A percentile compares a stretch with the other conserved stretches of the same genome.
Conservation (phyloP, 1,140 invertebrate species). For the Drosophila bifasciata region DNA sequence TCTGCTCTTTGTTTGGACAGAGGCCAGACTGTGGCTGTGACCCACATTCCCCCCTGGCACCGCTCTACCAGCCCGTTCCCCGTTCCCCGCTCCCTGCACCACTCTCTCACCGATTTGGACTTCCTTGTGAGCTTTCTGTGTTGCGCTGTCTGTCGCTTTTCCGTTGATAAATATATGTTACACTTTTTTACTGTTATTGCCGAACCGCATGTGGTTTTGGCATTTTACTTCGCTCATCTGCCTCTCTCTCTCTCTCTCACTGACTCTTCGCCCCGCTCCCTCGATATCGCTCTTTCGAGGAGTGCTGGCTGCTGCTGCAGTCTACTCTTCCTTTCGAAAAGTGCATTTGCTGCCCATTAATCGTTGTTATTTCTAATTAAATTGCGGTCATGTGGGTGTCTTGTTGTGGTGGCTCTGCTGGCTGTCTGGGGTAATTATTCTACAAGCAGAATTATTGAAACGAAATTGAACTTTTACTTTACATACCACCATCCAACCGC, state of each 20-base stretch:
- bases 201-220: conserved; percentile 60
- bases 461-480: conserved; percentile 59
- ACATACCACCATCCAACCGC: neutral
- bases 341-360: conserved; percentile 53
- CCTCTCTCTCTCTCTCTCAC: conserved; percentile 4
- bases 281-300: neutral
- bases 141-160: conserved; percentile 45
- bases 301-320: conserved; percentile 23
- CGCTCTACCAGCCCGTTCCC: too few species aligned
- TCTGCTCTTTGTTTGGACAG: conserved; percentile 60
- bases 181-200: conserved; percentile 67
- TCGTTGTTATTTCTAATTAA: conserved; percentile 62
- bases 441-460: conserved; percentile 61
- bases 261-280: neutral
- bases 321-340: conserved; percentile 63
- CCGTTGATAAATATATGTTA: conserved; percentile 65
- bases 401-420: conserved; percentile 16
- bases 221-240: conserved; percentile 44
- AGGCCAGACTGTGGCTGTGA: conserved; percentile 46
- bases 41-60: conserved; percentile 53
- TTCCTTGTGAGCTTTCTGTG: conserved; percentile 57
- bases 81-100: neutral
- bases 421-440: conserved; percentile 50
- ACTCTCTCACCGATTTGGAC: conserved; percentile 43
- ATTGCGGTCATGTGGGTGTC: conserved; percentile 61